Percentiles rank a stretch among this genome's conserved stretches.
Evolutionary conservation across 1,140 invertebrate genomes (phyloP).

Genomic region (Lucilia cuprina): DNA sequence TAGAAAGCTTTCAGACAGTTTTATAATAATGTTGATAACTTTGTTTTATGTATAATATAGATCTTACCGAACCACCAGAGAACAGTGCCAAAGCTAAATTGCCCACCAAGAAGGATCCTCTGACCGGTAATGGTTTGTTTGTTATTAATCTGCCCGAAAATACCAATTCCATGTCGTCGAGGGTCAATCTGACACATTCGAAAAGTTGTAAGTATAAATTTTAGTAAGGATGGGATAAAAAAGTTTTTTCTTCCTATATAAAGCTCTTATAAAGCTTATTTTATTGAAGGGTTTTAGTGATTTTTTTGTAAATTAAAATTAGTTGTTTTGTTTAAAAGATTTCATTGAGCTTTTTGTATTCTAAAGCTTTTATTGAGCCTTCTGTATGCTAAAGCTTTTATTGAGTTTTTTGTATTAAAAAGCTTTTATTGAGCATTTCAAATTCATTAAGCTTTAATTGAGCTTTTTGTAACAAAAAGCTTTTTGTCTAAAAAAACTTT

Average conservation of each 20-base stretch:
- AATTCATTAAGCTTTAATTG: no score
- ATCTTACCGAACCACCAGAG: slow-evolving; percentile 58
- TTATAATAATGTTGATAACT: background rate
- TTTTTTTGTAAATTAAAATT: no score
- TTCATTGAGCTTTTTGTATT: no score
- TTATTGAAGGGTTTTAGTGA: no score
- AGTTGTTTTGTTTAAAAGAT: no score
- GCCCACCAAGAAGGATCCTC: slow-evolving; percentile 56
- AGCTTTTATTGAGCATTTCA: background rate
- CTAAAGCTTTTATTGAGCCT: background rate
- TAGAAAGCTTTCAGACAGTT: background rate
- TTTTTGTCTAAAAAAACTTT: no score
- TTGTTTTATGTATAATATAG: slow-evolving; percentile 39
- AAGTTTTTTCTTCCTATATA: no score
- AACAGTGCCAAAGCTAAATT: slow-evolving; percentile 60
- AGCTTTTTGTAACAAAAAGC: no score
- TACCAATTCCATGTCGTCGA: slow-evolving; percentile 57
- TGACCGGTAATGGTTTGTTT: slow-evolving; percentile 57
- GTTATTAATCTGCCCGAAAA: slow-evolving; percentile 57
- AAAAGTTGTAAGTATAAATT: slow-evolving; percentile 53
- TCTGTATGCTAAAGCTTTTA: background rate
- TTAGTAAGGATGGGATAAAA: no score
- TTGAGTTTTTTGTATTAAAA: background rate
- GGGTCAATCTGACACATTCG: slow-evolving; percentile 52
- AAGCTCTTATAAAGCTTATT: no score